Conservation (phyloP, 1,140 invertebrate species). For the Bathynomus jamesi region DNA sequence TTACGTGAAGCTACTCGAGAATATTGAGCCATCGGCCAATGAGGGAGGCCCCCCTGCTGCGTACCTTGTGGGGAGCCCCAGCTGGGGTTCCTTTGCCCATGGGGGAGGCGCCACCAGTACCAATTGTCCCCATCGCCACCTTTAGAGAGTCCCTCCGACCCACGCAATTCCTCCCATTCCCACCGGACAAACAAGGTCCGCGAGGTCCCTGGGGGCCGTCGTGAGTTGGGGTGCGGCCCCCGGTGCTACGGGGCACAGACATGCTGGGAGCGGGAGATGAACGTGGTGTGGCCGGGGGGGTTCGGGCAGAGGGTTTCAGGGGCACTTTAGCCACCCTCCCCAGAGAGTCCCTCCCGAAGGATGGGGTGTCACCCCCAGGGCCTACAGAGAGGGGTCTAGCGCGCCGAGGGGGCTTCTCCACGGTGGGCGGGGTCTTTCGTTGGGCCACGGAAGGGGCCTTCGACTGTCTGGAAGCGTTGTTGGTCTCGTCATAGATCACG, state of each 20-base stretch:
- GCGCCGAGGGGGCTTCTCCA: background rate
- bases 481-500: constrained; percentile 14
- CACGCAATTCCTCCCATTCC: background rate
- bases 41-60: background rate
- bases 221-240: background rate
- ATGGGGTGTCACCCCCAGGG: background rate
- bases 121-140: background rate
- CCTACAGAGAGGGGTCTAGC: background rate
- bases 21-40: background rate
- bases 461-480: background rate
- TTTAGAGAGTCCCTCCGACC: background rate
- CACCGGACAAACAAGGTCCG: background rate
- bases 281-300: background rate
- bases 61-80: background rate
- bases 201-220: background rate
- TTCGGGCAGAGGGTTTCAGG: background rate
- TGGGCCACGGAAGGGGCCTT: background rate
- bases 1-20: background rate
- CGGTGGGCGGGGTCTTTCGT: background rate
- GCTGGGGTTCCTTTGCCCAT: no score
- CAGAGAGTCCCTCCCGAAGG: background rate
- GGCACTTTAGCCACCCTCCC: background rate
- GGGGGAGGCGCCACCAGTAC: background rate
- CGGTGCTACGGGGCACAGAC: background rate
- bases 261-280: background rate